Conservation (phyloP, 2,113 vertebrate species). For the Apteryx owenii region DNA sequence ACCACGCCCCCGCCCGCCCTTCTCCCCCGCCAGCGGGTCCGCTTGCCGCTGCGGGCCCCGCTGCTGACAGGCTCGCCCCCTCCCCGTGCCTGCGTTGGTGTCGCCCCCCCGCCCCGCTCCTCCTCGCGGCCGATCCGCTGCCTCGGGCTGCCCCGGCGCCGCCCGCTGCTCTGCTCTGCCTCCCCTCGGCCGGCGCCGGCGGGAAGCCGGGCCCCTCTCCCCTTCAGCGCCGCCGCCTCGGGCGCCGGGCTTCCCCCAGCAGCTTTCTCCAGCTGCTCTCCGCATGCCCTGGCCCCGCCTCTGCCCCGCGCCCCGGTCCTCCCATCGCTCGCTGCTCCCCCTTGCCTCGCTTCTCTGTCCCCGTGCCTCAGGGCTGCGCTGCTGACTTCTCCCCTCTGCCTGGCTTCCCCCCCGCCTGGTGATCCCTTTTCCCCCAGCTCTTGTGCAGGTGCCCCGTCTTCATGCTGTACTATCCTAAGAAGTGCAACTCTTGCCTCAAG, state of each 20-base stretch:
- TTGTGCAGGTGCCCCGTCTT: neutral
- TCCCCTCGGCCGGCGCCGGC: neutral
- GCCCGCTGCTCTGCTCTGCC: neutral
- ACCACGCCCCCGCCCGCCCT: neutral
- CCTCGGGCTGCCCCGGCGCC: neutral
- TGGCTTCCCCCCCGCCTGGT: no score
- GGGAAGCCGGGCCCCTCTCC: neutral
- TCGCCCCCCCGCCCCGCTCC: neutral
- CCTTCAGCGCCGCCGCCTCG: neutral
- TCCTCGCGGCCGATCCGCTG: no score
- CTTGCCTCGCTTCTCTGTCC: neutral
- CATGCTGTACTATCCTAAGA: neutral
- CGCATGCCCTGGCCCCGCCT: neutral
- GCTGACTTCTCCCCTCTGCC: neutral
- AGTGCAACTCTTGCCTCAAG: neutral
- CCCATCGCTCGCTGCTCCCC: neutral
- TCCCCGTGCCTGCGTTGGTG: neutral
- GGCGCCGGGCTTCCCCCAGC: neutral
- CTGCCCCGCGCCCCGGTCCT: neutral
- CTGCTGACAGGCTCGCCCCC: neutral
- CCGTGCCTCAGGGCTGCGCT: neutral
- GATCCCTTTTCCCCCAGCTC: rapidly evolving
- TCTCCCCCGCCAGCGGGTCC: neutral
- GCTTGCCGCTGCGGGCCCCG: neutral
- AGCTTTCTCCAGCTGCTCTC: neutral